Conservation (phyloP, 2,113 vertebrate genomes). For the Prolemur simus region DNA sequence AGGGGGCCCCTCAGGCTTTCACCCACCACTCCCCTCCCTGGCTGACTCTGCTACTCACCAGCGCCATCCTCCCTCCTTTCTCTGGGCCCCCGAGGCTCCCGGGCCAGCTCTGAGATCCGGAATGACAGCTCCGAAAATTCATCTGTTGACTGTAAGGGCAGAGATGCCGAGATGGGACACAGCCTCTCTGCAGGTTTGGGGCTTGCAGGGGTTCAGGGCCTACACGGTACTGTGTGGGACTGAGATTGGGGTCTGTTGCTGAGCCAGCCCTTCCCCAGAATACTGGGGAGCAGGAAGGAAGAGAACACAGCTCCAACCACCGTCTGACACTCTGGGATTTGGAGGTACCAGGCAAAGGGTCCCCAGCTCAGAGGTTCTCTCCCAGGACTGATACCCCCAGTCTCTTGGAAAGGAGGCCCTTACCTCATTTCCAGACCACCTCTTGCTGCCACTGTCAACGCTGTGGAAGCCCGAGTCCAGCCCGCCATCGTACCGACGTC, state of each 20-base stretch:
- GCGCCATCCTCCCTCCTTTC: constrained; percentile 78
- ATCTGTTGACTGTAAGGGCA: constrained; percentile 87
- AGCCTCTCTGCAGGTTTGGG: not conserved
- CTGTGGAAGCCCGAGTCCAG: constrained; percentile 95
- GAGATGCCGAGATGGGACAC: not conserved
- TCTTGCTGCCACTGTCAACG: constrained; percentile 94
- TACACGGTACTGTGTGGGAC: not conserved
- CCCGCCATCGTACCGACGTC: constrained; percentile 87
- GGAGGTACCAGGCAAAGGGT: not conserved
- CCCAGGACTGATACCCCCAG: not conserved
- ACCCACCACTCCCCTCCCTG: not conserved
- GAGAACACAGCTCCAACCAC: not conserved
- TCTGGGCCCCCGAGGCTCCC: constrained; percentile 86
- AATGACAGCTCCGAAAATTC: constrained; percentile 92
- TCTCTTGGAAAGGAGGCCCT: not conserved
- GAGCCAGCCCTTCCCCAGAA: not conserved
- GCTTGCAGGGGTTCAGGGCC: not conserved
- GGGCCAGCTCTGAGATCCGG: constrained; percentile 86
- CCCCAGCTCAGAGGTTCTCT: not conserved
- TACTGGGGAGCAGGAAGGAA: not conserved
- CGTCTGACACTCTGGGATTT: not conserved
- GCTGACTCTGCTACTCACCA: constrained; percentile 71
- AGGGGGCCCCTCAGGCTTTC: not conserved
- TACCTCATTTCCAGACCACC: constrained; percentile 96
- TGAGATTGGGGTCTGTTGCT: not conserved